Conservation (phyloP, 2,113 vertebrate genomes). For the Indri indri region DNA sequence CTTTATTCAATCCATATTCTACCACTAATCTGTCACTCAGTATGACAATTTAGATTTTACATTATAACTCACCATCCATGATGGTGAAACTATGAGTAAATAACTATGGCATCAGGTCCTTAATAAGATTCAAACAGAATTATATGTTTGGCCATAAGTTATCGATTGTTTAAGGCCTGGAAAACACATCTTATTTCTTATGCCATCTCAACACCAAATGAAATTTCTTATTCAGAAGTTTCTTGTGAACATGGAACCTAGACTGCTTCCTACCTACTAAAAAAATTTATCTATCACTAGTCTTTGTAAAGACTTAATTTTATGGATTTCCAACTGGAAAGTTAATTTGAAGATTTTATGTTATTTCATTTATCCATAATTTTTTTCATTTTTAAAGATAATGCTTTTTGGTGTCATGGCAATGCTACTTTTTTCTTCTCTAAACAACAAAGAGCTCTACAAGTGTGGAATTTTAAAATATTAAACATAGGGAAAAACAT, state of each 20-base stretch:
- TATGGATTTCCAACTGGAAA: not conserved
- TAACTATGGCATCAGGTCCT: not conserved
- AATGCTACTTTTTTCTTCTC: not conserved
- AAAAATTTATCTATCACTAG: not conserved
- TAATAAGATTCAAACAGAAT: not conserved
- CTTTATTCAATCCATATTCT: not conserved
- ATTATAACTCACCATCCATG: not conserved
- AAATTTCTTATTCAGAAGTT: conserved; percentile 11
- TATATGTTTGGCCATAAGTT: not conserved
- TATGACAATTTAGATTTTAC: not conserved
- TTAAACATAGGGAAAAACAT: not conserved
- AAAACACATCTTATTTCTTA: not conserved
- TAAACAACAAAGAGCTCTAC: not conserved
- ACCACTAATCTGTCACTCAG: not conserved
- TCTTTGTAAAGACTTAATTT: conserved; percentile 3
- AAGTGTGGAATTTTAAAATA: not conserved
- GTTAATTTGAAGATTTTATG: conserved; percentile 5
- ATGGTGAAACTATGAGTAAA: not conserved
- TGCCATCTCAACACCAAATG: not conserved
- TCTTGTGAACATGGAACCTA: not conserved
- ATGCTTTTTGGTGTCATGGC: not conserved
- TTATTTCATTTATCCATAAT: not conserved
- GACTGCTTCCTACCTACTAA: not conserved
- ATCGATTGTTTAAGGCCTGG: not conserved
- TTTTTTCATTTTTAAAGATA: not conserved